Evolutionary conservation across 2,888 invertebrate species (phyloP).

Genomic region (Aleiodes alternator): DNA sequence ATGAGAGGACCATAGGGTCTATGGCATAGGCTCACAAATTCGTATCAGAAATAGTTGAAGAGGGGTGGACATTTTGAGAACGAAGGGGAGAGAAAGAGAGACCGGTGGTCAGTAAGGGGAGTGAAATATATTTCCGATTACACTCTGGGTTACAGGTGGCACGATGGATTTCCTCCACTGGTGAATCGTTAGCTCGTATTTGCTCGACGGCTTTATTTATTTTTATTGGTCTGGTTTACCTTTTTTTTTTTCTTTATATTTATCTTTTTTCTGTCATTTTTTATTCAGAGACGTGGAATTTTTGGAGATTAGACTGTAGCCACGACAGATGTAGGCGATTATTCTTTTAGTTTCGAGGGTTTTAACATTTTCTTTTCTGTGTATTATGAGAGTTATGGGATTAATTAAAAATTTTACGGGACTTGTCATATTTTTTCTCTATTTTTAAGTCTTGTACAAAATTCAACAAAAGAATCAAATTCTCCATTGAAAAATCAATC

Average conservation of each 20-base stretch:
- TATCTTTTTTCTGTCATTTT: conserved; percentile 12
- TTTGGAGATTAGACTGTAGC: conserved; percentile 24
- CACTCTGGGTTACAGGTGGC: conserved; percentile 38
- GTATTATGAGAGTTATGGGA: not conserved
- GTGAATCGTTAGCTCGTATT: conserved; percentile 34
- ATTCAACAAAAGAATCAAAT: not conserved
- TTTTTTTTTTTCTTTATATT: conserved; percentile 5
- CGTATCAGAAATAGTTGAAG: conserved; percentile 1
- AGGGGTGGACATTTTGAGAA: conserved; percentile 19
- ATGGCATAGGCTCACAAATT: not conserved
- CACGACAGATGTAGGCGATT: conserved; percentile 23
- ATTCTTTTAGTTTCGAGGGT: not conserved
- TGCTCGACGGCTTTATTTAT: conserved; percentile 29
- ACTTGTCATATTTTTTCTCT: not conserved
- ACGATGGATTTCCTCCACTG: conserved; percentile 19
- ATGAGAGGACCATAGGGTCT: not conserved
- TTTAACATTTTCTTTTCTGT: not conserved
- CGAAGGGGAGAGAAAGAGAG: not conserved
- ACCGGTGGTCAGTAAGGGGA: conserved; percentile 36
- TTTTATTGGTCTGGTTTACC: conserved; percentile 8
- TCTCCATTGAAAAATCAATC: not conserved
- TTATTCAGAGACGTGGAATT: conserved; percentile 21
- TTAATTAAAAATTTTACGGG: conserved; percentile 7
- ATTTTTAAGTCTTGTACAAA: too few species aligned
- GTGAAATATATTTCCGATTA: conserved; percentile 38